Percentiles rank a stretch among this genome's conserved stretches.
These are phyloP conservation scores for Drosophila pseudotalamancana DNA, from an alignment of 2,888 invertebrate genomes.

Conservation along the genomic window DNA sequence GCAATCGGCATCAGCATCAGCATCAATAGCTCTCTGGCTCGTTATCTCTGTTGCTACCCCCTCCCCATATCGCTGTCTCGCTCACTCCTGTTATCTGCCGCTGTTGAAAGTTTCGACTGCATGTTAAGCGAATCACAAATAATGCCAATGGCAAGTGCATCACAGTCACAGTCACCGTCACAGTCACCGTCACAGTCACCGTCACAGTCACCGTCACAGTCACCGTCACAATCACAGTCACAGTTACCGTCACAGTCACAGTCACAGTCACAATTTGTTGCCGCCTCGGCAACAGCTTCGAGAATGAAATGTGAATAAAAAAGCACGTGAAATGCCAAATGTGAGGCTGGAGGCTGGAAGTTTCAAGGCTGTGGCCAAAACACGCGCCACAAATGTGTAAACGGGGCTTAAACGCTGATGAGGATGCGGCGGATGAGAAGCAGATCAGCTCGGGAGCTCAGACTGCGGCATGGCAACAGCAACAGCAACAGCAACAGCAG, in stretches of 20 bases:
- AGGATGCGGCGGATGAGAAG: conserved; percentile 5
- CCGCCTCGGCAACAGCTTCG: conserved; percentile 5
- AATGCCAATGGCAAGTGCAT: too few species aligned
- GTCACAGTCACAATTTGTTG: too few species aligned
- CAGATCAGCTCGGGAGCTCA: neutral
- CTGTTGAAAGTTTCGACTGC: too few species aligned
- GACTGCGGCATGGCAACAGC: conserved; percentile 18
- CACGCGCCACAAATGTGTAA: conserved; percentile 19
- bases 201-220: too few species aligned
- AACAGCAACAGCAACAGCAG: neutral
- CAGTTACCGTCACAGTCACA: too few species aligned
- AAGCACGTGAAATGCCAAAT: conserved; percentile 53
- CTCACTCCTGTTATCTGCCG: too few species aligned
- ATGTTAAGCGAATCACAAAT: too few species aligned
- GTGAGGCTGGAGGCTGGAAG: conserved; percentile 19
- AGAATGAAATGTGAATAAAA: neutral
- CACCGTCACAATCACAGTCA: too few species aligned
- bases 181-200: too few species aligned
- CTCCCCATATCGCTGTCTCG: neutral
- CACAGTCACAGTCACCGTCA: too few species aligned
- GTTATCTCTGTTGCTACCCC: neutral
- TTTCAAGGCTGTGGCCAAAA: conserved; percentile 44
- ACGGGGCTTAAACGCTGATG: conserved; percentile 2
- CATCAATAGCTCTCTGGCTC: neutral
- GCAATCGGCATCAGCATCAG: conserved; percentile 2